These are phyloP conservation scores for Sakesphorus luctuosus DNA, from an alignment of 2,113 vertebrate species.

Conservation along the genomic window DNA sequence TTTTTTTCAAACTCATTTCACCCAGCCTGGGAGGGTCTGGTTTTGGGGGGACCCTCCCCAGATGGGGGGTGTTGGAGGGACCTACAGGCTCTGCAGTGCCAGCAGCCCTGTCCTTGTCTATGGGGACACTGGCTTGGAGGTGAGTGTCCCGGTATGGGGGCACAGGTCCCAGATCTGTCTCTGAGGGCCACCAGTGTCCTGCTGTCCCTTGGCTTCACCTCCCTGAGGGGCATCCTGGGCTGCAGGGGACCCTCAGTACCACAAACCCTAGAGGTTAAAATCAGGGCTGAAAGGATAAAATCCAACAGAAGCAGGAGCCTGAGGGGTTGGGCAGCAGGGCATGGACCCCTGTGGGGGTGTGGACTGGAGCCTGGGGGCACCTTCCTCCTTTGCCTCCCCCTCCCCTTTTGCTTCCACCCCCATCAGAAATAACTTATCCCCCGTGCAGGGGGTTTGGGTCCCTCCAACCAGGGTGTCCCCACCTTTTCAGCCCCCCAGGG, in stretches of 20 bases:
- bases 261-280: background rate
- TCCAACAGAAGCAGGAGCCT: accelerated
- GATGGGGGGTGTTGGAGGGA: background rate
- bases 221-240: background rate
- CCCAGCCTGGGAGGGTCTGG: background rate
- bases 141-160: background rate
- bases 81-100: accelerated
- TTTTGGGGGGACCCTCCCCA: background rate
- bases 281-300: background rate
- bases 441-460: background rate
- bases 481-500: background rate
- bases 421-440: accelerated
- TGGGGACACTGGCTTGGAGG: background rate
- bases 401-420: background rate
- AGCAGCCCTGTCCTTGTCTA: accelerated
- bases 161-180: background rate
- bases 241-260: background rate
- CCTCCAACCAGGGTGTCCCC: accelerated
- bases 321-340: background rate
- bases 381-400: background rate
- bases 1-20: background rate
- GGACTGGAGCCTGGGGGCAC: background rate
- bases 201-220: background rate
- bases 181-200: background rate
- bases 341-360: accelerated